Percentiles rank a stretch among this genome's conserved stretches.
Conservation (phyloP, 2,888 invertebrate species). For the Chalcis sispes region DNA sequence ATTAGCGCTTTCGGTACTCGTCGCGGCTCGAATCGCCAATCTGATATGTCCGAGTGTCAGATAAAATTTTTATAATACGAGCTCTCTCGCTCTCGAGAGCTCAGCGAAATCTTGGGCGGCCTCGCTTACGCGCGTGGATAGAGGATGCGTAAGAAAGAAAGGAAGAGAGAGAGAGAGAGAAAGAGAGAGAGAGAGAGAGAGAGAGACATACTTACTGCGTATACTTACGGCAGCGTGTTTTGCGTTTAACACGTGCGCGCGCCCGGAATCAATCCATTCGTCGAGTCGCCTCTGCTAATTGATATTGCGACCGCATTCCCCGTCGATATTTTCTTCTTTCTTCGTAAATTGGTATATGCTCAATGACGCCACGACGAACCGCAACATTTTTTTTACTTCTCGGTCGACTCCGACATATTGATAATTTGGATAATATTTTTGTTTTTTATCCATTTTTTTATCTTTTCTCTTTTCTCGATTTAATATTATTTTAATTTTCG, state of each 20-base stretch:
- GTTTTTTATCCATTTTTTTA: neutral
- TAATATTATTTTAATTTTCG: no score
- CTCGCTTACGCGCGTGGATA: neutral
- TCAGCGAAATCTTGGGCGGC: slow-evolving; percentile 43
- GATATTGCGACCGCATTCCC: slow-evolving; percentile 50
- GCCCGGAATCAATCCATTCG: slow-evolving; percentile 40
- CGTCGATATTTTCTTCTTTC: slow-evolving; percentile 17
- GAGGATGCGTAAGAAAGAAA: neutral
- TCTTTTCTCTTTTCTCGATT: no score
- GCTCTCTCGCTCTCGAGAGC: no score
- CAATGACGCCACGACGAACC: neutral
- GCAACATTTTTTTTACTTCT: neutral
- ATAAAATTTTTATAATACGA: slow-evolving; percentile 52
- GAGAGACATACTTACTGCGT: neutral
- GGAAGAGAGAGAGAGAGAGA: no score
- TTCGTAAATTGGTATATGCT: neutral
- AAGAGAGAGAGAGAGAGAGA: no score
- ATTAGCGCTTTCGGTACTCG: slow-evolving; percentile 66
- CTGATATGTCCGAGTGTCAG: slow-evolving; percentile 47
- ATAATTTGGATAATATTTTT: neutral
- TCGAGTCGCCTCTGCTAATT: slow-evolving; percentile 37
- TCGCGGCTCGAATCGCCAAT: slow-evolving; percentile 62
- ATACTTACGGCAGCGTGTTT: neutral
- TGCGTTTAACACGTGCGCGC: neutral
- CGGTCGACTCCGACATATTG: neutral